Percentiles rank a stretch among this genome's conserved stretches.
Conservation (phyloP, 2,888 invertebrate genomes). For the Eurytoma californica region DNA sequence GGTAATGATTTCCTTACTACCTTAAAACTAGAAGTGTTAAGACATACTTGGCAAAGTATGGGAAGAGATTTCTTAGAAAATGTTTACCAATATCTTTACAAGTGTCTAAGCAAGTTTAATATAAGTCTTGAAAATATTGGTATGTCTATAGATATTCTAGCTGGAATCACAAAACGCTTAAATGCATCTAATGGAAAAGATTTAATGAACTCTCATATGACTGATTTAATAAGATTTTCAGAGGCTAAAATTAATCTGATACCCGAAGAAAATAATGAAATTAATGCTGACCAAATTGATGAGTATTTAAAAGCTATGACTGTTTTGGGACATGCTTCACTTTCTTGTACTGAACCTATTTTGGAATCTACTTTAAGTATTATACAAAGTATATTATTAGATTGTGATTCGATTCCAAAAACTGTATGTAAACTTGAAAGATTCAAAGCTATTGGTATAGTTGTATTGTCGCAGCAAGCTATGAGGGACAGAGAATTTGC, state of each 20-base stretch:
- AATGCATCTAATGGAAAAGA: constrained; percentile 52
- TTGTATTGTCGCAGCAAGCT: constrained; percentile 79
- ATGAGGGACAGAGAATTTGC: constrained; percentile 81
- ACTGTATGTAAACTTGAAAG: constrained; percentile 58
- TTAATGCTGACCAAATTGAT: constrained; percentile 54
- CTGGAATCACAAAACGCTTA: constrained; percentile 60
- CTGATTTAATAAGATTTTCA: constrained; percentile 63
- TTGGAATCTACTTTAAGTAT: constrained; percentile 62
- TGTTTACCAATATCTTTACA: constrained; percentile 62
- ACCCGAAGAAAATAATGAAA: constrained; percentile 58
- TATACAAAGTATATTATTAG: constrained; percentile 67
- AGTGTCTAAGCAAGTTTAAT: constrained; percentile 63
- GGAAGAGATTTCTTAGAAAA: constrained; percentile 60
- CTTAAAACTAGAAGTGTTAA: constrained; percentile 76
- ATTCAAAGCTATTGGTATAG: constrained; percentile 75
- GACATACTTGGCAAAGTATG: constrained; percentile 71
- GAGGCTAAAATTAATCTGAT: constrained; percentile 65
- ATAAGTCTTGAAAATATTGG: constrained; percentile 61
- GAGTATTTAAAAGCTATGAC: constrained; percentile 66
- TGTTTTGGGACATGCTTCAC: constrained; percentile 69
- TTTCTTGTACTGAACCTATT: constrained; percentile 64
- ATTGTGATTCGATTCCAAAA: constrained; percentile 65
- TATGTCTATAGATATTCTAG: constrained; percentile 68
- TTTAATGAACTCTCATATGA: constrained; percentile 58
- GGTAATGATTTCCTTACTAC: constrained; percentile 65